phyloP scores from a whole-genome alignment of 2,797 vertebrate genomes.

The Alosa sapidissima region DNA sequence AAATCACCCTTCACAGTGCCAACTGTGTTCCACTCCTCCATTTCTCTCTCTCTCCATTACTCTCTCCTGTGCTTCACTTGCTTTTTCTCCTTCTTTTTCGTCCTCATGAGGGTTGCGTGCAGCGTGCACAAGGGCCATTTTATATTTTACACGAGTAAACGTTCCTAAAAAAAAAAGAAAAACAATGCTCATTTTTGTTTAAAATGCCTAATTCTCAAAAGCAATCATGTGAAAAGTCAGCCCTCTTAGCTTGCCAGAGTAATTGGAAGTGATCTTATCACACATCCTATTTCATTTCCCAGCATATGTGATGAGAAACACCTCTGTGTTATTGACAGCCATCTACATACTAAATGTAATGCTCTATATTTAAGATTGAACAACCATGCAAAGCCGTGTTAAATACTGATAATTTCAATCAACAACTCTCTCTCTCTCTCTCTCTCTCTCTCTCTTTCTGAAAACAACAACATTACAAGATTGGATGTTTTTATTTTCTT shows the following conservation, averaged over 20 bases:
- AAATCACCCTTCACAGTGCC: constrained; percentile 73
- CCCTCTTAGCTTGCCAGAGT: neutral
- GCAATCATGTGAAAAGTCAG: constrained; percentile 10
- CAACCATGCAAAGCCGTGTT: neutral
- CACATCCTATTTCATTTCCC: neutral
- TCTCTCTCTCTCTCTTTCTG: neutral
- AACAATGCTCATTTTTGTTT: neutral
- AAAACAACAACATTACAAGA: neutral
- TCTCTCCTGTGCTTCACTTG: constrained; percentile 17
- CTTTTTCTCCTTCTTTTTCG: constrained; percentile 46
- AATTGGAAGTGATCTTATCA: constrained; percentile 14
- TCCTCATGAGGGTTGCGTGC: neutral
- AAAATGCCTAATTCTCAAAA: neutral
- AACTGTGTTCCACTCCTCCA: constrained; percentile 62
- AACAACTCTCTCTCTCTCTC: neutral
- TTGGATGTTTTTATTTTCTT: neutral
- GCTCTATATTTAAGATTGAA: neutral
- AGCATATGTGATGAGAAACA: neutral
- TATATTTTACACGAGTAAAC: neutral
- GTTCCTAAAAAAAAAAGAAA: neutral
- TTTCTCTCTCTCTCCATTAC: constrained; percentile 43
- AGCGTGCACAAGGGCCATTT: neutral
- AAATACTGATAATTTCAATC: neutral
- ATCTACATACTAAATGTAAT: neutral
- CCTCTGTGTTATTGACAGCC: neutral